Conservation (phyloP, 2,113 vertebrate species). For the Fulmarus glacialis region DNA sequence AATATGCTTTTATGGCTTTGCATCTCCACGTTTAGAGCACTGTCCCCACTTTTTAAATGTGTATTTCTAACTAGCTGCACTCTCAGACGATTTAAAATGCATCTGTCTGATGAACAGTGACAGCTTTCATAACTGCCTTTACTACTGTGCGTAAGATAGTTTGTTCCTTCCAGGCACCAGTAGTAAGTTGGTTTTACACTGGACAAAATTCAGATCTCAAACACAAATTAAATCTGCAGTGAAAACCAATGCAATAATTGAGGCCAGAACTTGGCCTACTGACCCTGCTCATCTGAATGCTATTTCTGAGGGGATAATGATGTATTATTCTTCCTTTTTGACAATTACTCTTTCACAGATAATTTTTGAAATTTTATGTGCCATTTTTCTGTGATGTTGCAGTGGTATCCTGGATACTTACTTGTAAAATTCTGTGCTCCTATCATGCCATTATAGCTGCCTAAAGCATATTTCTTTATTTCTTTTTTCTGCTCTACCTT, state of each 20-base stretch:
- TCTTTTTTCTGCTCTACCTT: conserved; percentile 14
- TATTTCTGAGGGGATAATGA: conserved; percentile 20
- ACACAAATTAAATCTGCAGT: not conserved
- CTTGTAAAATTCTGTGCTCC: not conserved
- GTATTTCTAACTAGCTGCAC: not conserved
- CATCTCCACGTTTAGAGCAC: not conserved
- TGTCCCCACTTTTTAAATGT: not conserved
- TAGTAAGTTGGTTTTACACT: not conserved
- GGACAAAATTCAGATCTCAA: not conserved
- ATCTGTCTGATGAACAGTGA: not conserved
- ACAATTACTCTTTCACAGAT: conserved; percentile 42
- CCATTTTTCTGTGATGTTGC: conserved; percentile 6
- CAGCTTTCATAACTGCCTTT: not conserved
- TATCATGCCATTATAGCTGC: conserved; percentile 26
- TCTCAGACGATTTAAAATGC: not conserved
- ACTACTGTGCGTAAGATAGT: not conserved
- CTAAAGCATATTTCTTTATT: conserved; percentile 28
- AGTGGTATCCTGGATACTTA: conserved; percentile 50
- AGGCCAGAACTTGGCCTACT: conserved; percentile 17
- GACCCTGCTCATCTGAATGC: conserved; percentile 37
- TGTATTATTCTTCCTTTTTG: conserved; percentile 37
- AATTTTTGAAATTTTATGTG: conserved; percentile 32
- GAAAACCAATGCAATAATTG: conserved; percentile 9
- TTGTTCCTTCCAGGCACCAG: not conserved
- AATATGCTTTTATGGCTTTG: not conserved